Evolutionary conservation across 2,797 vertebrate genomes (phyloP).

Genomic region (Gallinago nigripennis): DNA sequence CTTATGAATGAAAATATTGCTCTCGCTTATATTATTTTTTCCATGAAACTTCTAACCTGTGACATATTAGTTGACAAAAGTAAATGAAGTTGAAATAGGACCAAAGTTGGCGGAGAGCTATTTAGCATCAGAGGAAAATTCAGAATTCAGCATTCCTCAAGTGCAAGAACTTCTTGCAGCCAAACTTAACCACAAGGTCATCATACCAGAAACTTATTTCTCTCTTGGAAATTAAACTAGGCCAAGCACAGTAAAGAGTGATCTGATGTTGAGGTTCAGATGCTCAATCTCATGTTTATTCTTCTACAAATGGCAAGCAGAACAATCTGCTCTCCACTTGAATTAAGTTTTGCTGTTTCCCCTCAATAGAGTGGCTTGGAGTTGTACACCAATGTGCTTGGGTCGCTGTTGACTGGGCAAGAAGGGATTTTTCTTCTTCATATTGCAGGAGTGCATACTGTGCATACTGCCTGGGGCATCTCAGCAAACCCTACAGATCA

Average conservation of each 20-base stretch:
- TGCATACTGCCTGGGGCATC: background rate
- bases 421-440: background rate
- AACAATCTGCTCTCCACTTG: background rate
- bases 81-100: slow-evolving; percentile 28
- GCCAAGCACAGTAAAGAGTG: background rate
- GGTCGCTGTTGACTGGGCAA: fast-evolving
- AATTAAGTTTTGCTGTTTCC: background rate
- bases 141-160: slow-evolving; percentile 10
- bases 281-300: background rate
- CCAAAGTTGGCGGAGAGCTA: background rate
- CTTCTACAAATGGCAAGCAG: background rate
- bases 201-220: background rate
- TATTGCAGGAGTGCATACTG: background rate
- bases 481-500: background rate
- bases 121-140: slow-evolving; percentile 13
- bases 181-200: background rate
- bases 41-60: background rate
- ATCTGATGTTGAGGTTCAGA: background rate
- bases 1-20: slow-evolving; percentile 22
- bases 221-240: background rate
- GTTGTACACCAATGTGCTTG: background rate
- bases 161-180: background rate
- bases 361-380: background rate
- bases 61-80: slow-evolving; percentile 18
- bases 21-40: background rate